Conservation (phyloP, 2,888 invertebrate species). For the Loripinus fragilis region DNA sequence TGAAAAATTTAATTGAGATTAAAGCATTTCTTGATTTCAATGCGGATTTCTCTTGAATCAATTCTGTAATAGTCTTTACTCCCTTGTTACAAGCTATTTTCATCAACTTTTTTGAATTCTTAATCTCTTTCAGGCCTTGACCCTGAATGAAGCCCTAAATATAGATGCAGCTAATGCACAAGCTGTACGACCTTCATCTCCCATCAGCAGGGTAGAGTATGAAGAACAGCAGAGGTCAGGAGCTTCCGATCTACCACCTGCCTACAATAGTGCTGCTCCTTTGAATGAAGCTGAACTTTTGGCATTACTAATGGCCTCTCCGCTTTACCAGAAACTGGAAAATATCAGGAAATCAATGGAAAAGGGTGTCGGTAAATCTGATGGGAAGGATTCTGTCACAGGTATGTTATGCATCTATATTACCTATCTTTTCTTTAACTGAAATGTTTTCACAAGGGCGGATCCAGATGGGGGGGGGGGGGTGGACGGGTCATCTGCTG, state of each 20-base stretch:
- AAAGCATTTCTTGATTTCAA: no score
- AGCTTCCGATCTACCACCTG: conserved; percentile 61
- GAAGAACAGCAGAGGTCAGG: conserved; percentile 26
- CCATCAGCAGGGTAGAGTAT: conserved; percentile 20
- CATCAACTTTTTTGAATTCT: no score
- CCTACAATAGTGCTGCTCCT: conserved; percentile 78
- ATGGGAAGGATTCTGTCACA: not conserved
- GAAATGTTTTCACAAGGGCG: no score
- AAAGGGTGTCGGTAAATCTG: conserved; percentile 42
- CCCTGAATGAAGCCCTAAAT: conserved; percentile 78
- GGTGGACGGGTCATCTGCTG: no score
- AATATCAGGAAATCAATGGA: conserved; percentile 77
- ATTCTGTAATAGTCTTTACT: no score
- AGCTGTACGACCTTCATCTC: conserved; percentile 30
- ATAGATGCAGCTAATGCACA: conserved; percentile 66
- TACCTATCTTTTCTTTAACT: no score
- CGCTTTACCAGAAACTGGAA: conserved; percentile 81
- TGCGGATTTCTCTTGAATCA: no score
- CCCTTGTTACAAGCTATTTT: no score
- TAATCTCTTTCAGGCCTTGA: conserved; percentile 72
- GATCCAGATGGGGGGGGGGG: no score
- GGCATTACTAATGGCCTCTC: conserved; percentile 80
- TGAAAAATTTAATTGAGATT: no score
- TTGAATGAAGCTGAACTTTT: conserved; percentile 80
- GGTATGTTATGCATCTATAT: no score